Percentiles rank a stretch among this genome's conserved stretches.
phyloP scores from a whole-genome alignment of 2,113 vertebrate genomes.

The Atrichornis clamosus region DNA sequence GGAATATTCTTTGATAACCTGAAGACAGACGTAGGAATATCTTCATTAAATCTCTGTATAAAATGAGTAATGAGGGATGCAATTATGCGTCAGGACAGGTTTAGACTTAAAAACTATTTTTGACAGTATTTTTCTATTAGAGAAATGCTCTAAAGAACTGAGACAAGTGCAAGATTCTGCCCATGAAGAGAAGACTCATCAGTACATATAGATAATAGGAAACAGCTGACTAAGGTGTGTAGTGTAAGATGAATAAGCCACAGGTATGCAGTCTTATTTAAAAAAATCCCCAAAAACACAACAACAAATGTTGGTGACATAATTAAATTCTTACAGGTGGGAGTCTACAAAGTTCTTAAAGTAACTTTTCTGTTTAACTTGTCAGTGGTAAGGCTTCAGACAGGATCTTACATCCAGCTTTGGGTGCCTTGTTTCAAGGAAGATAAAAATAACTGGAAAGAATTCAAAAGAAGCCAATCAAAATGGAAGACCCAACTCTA shows the following conservation, averaged over 20 bases:
- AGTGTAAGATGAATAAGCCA: not conserved
- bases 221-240: not conserved
- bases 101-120: not conserved
- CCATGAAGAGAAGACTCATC: not conserved
- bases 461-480: not conserved
- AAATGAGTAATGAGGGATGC: not conserved
- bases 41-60: not conserved
- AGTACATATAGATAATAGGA: not conserved
- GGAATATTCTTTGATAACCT: not conserved
- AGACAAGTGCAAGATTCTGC: not conserved
- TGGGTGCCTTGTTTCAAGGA: not conserved
- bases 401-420: not conserved
- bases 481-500: not conserved
- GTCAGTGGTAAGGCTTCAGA: not conserved
- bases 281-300: not conserved
- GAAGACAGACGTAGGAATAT: not conserved
- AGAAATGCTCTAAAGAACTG: not conserved
- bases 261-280: not conserved
- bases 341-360: not conserved
- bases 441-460: not conserved
- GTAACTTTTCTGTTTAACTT: not conserved
- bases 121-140: not conserved
- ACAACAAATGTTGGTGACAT: not conserved
- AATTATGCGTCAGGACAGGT: not conserved
- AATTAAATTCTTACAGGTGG: not conserved